Base-by-base conservation (phyloP, 2,797 vertebrate species). In the Neostethus bicornis region DNA sequence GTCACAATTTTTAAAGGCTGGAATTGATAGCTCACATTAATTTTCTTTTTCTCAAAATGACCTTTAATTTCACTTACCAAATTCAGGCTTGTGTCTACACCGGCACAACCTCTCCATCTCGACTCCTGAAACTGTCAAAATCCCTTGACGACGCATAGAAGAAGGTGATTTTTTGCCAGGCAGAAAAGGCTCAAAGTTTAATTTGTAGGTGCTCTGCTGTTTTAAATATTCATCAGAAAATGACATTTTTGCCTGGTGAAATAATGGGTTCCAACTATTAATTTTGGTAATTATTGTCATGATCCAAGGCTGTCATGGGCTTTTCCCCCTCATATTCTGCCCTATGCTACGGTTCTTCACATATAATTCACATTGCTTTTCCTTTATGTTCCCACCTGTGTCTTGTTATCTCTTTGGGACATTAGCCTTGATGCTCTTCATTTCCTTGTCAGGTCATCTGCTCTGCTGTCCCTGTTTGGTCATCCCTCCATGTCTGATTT, bases 11-110 rank as follows among this genome's bases (percentile, higher is more conserved):
- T 81, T 69, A 73, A 85, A 84, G 75, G 68, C 81, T 66, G 67
- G 75, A 90, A 89, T 89, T 89, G 85, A 92, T 90, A 82, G 86
- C 83, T 75, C 75, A 77, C 85, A 90, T 90, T 89, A 85, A 88
- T 89, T 88, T 87, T 82, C 87, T 79, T 81, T 85, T 80, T 87
- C 80, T 86, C 78, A 71, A 85, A 84, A 85, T 86, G 83, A 87
- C 84, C 88, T 89, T 87, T 88, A 83, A 89, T 87, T 86, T 85
- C 20, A 28, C 60, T 60, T 28, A 4, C 70, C 79, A 66, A 82
- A 84, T 20, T 56, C 69, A 23, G 77, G 64, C 85, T 72, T 58
- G 71, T 64, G 68, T 83, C 73, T 56, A 62, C 55, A 25, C 21
- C 37, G 39, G 55, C 81, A 62, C 68, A 35, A 32, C 62, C 75